Percentiles rank a stretch among this genome's conserved stretches.
phyloP scores from a whole-genome alignment of 2,797 vertebrate species.

The Steatocranus sp. region DNA sequence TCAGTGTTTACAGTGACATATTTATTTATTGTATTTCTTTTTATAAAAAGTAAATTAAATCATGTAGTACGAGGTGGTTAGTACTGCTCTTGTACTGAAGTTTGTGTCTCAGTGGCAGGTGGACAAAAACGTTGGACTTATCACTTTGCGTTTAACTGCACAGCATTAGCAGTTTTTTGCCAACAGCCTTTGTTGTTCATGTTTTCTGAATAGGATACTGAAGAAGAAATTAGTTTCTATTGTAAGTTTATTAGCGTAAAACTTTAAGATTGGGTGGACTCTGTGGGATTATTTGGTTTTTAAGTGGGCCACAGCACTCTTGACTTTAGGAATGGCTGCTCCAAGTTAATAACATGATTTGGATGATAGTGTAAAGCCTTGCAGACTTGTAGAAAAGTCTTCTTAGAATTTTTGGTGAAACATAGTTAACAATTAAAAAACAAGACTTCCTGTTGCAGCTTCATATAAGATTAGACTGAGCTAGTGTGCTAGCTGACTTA shows the following conservation, averaged over 20 bases:
- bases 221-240: background rate
- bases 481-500: background rate
- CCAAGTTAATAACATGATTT: background rate
- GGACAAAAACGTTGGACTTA: background rate
- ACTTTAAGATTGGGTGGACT: background rate
- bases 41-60: background rate
- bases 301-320: background rate
- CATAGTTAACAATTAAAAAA: background rate
- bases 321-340: background rate
- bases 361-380: background rate
- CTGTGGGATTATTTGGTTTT: background rate
- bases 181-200: background rate
- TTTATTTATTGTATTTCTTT: background rate
- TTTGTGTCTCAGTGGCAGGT: background rate
- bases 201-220: background rate
- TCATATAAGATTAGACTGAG: background rate
- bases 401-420: background rate
- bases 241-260: background rate
- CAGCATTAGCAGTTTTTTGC: background rate
- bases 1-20: background rate
- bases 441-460: background rate
- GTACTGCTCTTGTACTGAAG: background rate
- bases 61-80: background rate
- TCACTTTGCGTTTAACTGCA: background rate
- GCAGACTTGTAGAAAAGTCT: background rate